Conservation (phyloP, 2,888 invertebrate species). For the Lottia gigantea region DNA sequence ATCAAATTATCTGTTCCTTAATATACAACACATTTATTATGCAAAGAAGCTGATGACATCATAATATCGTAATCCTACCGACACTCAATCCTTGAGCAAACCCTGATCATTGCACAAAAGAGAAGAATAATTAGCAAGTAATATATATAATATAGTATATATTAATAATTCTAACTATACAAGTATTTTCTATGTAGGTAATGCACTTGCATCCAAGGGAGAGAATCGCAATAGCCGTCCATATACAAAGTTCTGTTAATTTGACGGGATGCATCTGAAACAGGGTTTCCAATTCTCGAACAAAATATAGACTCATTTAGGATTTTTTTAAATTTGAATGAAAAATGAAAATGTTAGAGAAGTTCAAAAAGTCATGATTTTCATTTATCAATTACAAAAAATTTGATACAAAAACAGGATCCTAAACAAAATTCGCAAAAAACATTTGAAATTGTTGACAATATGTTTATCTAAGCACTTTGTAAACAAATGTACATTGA, state of each 20-base stretch:
- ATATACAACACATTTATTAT: neutral
- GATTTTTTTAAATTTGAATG: no score
- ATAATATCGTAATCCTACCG: neutral
- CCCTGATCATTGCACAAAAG: slow-evolving; percentile 9
- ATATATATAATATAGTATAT: neutral
- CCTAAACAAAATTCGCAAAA: no score
- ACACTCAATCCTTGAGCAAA: slow-evolving; percentile 10
- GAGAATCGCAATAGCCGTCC: neutral
- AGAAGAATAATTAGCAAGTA: neutral
- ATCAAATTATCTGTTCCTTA: neutral
- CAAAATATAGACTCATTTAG: neutral
- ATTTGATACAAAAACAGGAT: no score
- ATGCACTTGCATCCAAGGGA: neutral
- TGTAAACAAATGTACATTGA: no score
- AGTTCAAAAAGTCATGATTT: no score
- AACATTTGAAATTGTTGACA: no score
- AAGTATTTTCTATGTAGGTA: neutral
- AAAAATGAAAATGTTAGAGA: no score
- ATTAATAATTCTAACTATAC: slow-evolving; percentile 4
- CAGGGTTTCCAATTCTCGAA: neutral
- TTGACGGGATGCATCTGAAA: neutral
- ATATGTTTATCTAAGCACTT: no score
- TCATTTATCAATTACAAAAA: no score
- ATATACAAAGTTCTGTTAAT: neutral
- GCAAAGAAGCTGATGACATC: slow-evolving; percentile 4